These are phyloP conservation scores for Harpegnathos saltator DNA, from an alignment of 1,140 invertebrate genomes.

Conservation along the genomic window DNA sequence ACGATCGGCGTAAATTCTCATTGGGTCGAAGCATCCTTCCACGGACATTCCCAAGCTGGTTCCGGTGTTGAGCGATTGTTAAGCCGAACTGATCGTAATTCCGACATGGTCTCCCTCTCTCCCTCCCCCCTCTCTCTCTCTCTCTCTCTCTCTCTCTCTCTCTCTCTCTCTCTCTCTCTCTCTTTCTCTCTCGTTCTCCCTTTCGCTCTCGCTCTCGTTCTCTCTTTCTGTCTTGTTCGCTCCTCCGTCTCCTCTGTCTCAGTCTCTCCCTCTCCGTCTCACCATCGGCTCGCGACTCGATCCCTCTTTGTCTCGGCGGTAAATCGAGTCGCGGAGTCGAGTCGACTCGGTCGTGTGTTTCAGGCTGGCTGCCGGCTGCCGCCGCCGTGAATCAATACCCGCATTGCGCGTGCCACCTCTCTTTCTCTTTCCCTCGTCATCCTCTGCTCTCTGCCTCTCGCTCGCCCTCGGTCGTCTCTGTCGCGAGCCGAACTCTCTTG, in stretches of 20 bases:
- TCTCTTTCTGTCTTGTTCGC: neutral
- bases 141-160: neutral
- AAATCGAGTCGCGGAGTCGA: slow-evolving; percentile 82
- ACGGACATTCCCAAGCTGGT: neutral
- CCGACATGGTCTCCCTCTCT: neutral
- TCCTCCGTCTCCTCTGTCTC: slow-evolving; percentile 34
- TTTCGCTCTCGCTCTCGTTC: neutral
- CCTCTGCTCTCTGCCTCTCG: slow-evolving; percentile 72
- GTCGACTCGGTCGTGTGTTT: slow-evolving; percentile 79
- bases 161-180: slow-evolving; percentile 34
- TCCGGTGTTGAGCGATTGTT: slow-evolving; percentile 20
- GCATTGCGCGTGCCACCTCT: slow-evolving; percentile 86
- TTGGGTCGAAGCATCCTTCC: neutral
- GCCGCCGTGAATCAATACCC: slow-evolving; percentile 85
- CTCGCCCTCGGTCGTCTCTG: slow-evolving; percentile 75
- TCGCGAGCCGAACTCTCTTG: slow-evolving; percentile 73
- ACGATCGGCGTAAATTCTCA: no score
- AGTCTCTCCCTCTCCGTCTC: neutral
- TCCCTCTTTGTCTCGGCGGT: slow-evolving; percentile 61
- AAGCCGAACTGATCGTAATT: slow-evolving; percentile 14
- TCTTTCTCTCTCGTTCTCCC: neutral
- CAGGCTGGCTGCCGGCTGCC: slow-evolving; percentile 80
- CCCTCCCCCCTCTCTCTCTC: neutral
- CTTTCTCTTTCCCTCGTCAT: slow-evolving; percentile 74
- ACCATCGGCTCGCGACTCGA: slow-evolving; percentile 6